Percentiles rank a stretch among this genome's conserved stretches.
Conservation (phyloP, 2,113 vertebrate species). For the Hemiprocne comata region DNA sequence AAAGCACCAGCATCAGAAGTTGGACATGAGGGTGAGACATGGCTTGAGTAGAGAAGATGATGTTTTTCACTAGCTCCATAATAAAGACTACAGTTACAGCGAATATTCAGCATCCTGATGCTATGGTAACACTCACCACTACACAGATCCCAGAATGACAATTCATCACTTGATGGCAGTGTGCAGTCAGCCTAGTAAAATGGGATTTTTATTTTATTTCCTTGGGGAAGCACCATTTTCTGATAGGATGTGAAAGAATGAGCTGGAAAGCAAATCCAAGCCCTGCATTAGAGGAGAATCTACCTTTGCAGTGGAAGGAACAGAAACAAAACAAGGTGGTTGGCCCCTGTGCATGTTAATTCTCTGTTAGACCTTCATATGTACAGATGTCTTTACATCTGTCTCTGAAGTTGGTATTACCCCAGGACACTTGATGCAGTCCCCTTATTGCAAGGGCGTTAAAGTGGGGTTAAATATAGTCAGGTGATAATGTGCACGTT, state of each 20-base stretch:
- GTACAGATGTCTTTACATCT: background rate
- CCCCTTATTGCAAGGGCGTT: background rate
- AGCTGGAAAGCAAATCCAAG: constrained; percentile 9
- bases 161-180: constrained; percentile 60
- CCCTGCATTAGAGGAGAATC: background rate
- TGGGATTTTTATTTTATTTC: constrained; percentile 2
- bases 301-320: background rate
- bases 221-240: constrained; percentile 61
- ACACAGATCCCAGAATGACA: constrained; percentile 34
- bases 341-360: background rate
- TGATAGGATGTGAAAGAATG: constrained; percentile 10
- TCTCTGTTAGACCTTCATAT: background rate
- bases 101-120: constrained; percentile 61
- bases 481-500: background rate
- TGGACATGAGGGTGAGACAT: constrained; percentile 68
- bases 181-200: constrained; percentile 20
- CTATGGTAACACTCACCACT: constrained; percentile 57
- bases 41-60: constrained; percentile 72
- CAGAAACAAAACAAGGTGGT: background rate
- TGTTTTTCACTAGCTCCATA: constrained; percentile 62
- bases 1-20: constrained; percentile 77
- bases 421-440: background rate
- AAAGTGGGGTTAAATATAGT: background rate
- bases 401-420: background rate
- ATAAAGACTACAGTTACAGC: constrained; percentile 55